Conservation (phyloP, 1,140 invertebrate species). For the Panonychus citri region DNA sequence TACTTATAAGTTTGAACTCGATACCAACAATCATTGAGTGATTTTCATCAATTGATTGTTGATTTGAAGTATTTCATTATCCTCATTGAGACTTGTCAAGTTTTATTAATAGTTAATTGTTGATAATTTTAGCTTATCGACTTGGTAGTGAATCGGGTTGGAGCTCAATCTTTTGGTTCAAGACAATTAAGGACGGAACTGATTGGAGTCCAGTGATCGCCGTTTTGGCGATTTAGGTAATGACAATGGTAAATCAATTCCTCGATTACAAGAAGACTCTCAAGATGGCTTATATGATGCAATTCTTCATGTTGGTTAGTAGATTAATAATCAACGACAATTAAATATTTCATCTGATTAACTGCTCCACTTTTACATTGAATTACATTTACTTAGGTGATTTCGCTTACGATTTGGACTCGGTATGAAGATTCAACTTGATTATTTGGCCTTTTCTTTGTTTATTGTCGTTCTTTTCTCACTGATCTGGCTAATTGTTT, state of each 20-base stretch:
- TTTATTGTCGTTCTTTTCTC: not conserved
- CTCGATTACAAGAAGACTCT: constrained; percentile 52
- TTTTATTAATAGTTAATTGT: not conserved
- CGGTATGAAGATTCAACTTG: constrained; percentile 24
- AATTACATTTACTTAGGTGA: constrained; percentile 25
- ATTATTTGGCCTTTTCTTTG: not conserved
- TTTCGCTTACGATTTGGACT: constrained; percentile 84
- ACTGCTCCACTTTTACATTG: not conserved
- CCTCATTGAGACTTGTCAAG: too few relatives aligned
- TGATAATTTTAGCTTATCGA: constrained; percentile 6
- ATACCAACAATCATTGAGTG: not conserved
- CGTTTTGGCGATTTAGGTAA: constrained; percentile 80
- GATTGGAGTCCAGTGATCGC: constrained; percentile 28
- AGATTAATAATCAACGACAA: not conserved
- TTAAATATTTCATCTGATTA: not conserved
- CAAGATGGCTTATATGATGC: constrained; percentile 53
- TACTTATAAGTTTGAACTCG: too few relatives aligned
- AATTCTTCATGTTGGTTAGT: constrained; percentile 56
- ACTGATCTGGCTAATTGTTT: too few relatives aligned
- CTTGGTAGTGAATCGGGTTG: constrained; percentile 10
- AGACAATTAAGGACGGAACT: constrained; percentile 2
- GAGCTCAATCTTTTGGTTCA: constrained; percentile 10
- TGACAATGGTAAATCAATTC: constrained; percentile 52
- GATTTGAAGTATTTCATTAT: not conserved
- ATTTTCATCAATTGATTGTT: not conserved